Conservation (phyloP, 2,888 invertebrate genomes). For the Onchidella celtica region DNA sequence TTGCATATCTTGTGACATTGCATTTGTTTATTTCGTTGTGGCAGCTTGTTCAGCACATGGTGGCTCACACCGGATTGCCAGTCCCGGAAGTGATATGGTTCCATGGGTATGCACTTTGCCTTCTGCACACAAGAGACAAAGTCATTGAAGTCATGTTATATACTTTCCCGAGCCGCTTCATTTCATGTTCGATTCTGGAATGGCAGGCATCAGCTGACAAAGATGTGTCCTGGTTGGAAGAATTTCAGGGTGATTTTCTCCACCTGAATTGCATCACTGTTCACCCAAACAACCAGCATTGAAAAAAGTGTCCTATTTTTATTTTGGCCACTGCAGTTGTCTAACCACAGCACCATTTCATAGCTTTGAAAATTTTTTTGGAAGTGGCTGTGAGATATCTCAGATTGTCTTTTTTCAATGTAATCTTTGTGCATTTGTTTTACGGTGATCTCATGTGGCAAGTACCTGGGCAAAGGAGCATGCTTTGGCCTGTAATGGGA, state of each 20-base stretch:
- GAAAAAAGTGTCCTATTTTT: background rate
- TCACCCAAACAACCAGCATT: background rate
- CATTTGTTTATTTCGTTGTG: background rate
- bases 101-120: conserved; percentile 5
- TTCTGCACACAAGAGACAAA: background rate
- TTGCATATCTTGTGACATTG: no score
- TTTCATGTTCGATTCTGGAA: background rate
- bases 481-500: conserved; percentile 6
- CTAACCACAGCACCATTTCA: background rate
- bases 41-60: background rate
- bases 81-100: background rate
- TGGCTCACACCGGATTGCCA: background rate
- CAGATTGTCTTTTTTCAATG: background rate
- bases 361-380: background rate
- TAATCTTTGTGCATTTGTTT: conserved; percentile 1
- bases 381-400: background rate
- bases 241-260: background rate
- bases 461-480: conserved; percentile 1
- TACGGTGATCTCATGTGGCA: background rate
- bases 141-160: conserved; percentile 5
- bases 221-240: background rate
- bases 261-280: background rate
- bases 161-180: background rate
- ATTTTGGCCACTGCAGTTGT: conserved; percentile 14
- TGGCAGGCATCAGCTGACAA: background rate